Evolutionary conservation across 2,888 invertebrate species (phyloP).

Genomic region (Dromius quadrimaculatus): DNA sequence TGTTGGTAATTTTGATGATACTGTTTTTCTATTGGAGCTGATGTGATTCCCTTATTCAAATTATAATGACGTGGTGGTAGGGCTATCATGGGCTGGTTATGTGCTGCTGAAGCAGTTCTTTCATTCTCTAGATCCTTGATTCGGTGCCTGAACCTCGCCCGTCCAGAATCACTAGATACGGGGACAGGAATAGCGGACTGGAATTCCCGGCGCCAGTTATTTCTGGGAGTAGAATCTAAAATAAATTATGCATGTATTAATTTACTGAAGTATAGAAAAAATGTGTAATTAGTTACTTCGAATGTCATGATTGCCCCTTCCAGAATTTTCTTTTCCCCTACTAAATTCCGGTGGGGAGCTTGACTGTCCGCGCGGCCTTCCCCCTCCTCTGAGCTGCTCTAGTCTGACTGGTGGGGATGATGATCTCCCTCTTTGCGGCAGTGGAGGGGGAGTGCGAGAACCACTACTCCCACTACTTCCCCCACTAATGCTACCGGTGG

Average conservation of each 20-base stretch:
- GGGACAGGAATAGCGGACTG: slow-evolving; percentile 47
- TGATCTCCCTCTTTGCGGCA: slow-evolving; percentile 61
- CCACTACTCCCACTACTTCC: slow-evolving; percentile 49
- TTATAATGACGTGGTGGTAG: slow-evolving; percentile 16
- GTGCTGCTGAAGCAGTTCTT: slow-evolving; percentile 1
- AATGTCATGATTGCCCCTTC: neutral
- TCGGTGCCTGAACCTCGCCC: slow-evolving; percentile 16
- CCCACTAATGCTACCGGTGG: neutral
- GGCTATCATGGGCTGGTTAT: slow-evolving; percentile 39
- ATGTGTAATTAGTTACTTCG: neutral
- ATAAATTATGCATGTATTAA: neutral
- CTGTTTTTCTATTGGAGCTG: slow-evolving; percentile 1
- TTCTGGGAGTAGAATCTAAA: slow-evolving; percentile 39
- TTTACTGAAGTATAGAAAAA: neutral
- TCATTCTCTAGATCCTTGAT: neutral
- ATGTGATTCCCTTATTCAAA: neutral
- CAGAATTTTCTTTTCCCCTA: neutral
- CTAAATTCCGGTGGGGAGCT: neutral
- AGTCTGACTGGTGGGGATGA: slow-evolving; percentile 62
- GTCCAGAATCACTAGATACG: slow-evolving; percentile 24
- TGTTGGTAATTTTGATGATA: neutral
- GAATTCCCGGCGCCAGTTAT: slow-evolving; percentile 44
- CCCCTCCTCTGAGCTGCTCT: neutral
- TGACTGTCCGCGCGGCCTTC: neutral
- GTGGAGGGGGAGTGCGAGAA: slow-evolving; percentile 52